Evolutionary conservation across 2,888 invertebrate species (phyloP).

Genomic region (Apantesis nais): DNA sequence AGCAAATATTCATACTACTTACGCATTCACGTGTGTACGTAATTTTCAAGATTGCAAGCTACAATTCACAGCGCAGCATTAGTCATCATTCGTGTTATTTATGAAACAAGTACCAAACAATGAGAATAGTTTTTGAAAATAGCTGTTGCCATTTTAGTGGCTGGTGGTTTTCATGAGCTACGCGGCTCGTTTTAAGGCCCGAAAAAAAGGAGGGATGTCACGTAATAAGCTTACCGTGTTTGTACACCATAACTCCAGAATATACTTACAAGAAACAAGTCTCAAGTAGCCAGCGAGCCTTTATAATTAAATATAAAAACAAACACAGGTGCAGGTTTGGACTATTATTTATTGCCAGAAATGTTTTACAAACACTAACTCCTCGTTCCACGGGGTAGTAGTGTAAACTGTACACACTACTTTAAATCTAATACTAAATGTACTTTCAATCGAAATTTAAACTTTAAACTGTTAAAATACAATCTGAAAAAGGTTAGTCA

Average conservation of each 20-base stretch:
- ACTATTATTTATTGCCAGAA: slow-evolving; percentile 85
- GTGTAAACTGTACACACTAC: slow-evolving; percentile 81
- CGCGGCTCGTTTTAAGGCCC: background rate
- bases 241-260: too few species aligned
- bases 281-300: background rate
- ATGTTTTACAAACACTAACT: slow-evolving; percentile 82
- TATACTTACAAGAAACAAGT: slow-evolving; percentile 1
- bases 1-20: background rate
- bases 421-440: slow-evolving; percentile 77
- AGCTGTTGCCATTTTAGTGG: background rate
- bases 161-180: background rate
- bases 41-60: background rate
- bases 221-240: background rate
- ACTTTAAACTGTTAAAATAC: slow-evolving; percentile 59
- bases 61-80: background rate
- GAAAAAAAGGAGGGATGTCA: background rate
- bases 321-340: slow-evolving; percentile 65
- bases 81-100: background rate
- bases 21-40: background rate
- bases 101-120: background rate
- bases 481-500: slow-evolving; percentile 71
- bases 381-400: slow-evolving; percentile 63
- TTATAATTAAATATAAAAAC: slow-evolving; percentile 26
- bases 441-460: slow-evolving; percentile 72
- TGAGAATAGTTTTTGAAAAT: background rate